Conservation (phyloP, 2,113 vertebrate genomes). For the Prinia subflava region DNA sequence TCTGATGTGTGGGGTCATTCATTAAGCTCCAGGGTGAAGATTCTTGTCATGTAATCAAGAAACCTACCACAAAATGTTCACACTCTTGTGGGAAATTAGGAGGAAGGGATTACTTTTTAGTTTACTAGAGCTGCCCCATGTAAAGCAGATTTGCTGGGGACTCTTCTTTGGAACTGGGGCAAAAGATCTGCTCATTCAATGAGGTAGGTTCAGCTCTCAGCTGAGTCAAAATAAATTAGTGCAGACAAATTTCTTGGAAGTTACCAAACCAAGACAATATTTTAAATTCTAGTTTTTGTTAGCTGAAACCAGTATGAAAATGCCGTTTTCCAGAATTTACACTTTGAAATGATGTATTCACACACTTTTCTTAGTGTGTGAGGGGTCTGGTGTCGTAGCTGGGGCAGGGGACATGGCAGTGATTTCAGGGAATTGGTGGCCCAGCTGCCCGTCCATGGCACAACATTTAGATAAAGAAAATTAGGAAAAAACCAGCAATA, state of each 20-base stretch:
- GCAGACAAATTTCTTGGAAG: neutral
- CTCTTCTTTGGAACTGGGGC: neutral
- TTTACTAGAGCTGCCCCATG: neutral
- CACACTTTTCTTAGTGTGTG: neutral
- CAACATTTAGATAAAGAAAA: neutral
- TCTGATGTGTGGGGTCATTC: neutral
- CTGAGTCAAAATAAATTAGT: neutral
- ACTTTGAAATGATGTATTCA: neutral
- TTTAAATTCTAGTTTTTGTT: neutral
- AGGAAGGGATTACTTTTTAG: neutral
- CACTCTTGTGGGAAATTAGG: neutral
- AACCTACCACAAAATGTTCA: neutral
- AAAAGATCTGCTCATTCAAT: neutral
- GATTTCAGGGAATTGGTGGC: neutral
- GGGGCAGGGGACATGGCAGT: neutral
- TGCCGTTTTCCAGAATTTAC: neutral
- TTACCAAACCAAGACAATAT: neutral
- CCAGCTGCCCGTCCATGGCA: neutral
- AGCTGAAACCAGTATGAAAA: neutral
- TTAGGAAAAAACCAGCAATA: rapidly evolving
- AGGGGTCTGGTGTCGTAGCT: neutral
- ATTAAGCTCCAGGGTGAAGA: neutral
- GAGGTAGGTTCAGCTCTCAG: neutral
- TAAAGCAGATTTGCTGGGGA: neutral
- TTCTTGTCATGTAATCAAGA: neutral